Evolutionary conservation across 2,113 vertebrate species (phyloP).

Genomic region (Pteropus alecto): DNA sequence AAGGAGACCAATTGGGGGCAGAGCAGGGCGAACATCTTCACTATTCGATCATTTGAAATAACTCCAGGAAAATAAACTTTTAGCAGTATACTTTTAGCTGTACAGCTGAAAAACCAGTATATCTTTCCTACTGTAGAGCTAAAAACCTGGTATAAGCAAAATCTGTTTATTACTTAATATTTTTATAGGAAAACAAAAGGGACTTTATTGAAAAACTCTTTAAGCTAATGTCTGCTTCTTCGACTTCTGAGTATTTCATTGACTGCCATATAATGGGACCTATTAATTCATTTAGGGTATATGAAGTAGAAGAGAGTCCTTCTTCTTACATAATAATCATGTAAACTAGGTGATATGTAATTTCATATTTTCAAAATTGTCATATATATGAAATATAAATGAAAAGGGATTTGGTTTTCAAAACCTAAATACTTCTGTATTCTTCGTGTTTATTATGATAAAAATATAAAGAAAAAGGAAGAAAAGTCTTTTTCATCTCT

Average conservation of each 20-base stretch:
- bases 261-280: neutral
- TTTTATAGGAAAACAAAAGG: constrained; percentile 18
- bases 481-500: constrained; percentile 37
- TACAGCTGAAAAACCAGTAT: neutral
- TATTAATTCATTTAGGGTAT: neutral
- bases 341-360: neutral
- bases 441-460: constrained; percentile 35
- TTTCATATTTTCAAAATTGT: neutral
- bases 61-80: neutral
- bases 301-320: neutral
- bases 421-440: neutral
- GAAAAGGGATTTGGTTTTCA: neutral
- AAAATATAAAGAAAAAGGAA: constrained; percentile 18
- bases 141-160: neutral
- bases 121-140: neutral
- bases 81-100: neutral
- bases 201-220: neutral
- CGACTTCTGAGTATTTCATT: neutral
- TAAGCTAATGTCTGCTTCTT: neutral
- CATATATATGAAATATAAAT: neutral
- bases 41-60: neutral
- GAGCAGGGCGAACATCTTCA: neutral
- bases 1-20: fast-evolving
- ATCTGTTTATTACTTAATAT: neutral
- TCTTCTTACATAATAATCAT: neutral